Evolutionary conservation across 2,797 vertebrate genomes (phyloP), one percentile per base, ranked within the genome.

Genomic region (Lutjanus argentimaculatus): DNA sequence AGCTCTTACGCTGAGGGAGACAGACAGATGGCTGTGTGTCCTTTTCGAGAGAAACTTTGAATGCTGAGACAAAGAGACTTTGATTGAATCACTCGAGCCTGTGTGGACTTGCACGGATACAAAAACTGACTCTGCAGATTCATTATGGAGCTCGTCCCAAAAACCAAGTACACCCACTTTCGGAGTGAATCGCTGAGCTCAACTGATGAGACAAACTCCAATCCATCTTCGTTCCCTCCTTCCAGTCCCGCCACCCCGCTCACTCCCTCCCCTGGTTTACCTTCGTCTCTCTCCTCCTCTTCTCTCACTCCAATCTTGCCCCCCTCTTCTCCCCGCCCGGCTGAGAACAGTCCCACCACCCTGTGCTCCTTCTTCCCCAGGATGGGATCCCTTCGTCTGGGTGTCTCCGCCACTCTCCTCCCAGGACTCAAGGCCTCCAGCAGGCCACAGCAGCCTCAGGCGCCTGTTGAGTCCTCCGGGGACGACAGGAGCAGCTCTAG

Each of bases 301-400:
- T 97, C 97, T 36, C 96, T 97, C 72, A 94, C 96, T 74, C 96
- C 97, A 7, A 93, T 96, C 67, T 94, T 96, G 22, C 95, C 97
- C 69, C 91, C 96, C 67, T 78, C 95, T 2, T 94, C 95, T 65
- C 95, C 95, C 30, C 89, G 89, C 11, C 92, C 82, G 8, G 88
- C 95, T 0, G 97, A 98, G 79, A 96, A 97, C 84, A 99, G 98
- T 89, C 98, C 98, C 91, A 99, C 98, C 64, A 98, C 97, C 19
- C 95, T 99, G 57, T 99, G 98, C 93, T 99, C 98, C 86, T 99
- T 99, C 92, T 99, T 99, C 85, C 98, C 98, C 79, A 96, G 96
- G 90, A 98, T 98, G 97, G 97, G 96, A 77, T 97, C 96, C 76
- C 92, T 99, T 79, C 97, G 98, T 56, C 95, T 99, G 88, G 97